Conservation (phyloP, 2,797 vertebrate genomes). For the Sebastes steindachneri region DNA sequence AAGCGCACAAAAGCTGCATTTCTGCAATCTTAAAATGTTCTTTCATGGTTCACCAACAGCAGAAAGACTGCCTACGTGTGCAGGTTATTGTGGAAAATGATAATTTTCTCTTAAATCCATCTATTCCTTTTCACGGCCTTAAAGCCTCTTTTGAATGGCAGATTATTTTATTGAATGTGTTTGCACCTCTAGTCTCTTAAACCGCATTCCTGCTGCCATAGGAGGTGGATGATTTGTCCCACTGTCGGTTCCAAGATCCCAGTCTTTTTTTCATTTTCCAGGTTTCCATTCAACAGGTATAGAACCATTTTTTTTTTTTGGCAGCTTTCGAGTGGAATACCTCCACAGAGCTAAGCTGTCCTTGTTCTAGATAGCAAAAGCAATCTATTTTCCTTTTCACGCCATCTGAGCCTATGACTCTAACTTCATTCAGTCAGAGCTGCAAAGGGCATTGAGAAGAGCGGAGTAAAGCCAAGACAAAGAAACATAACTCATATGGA, state of each 20-base stretch:
- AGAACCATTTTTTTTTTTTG: constrained; percentile 19
- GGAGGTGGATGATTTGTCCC: constrained; percentile 58
- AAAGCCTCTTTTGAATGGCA: constrained; percentile 35
- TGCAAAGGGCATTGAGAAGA: constrained; percentile 24
- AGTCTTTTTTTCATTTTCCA: constrained; percentile 34
- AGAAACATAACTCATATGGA: constrained; percentile 17
- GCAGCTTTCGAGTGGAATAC: constrained; percentile 14
- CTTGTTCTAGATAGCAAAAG: constrained; percentile 40
- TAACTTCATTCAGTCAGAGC: constrained; percentile 12
- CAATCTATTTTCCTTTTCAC: constrained; percentile 32
- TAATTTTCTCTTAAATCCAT: constrained; percentile 31
- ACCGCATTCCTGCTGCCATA: constrained; percentile 51
- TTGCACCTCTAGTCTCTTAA: constrained; percentile 45
- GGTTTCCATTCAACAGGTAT: constrained; percentile 54
- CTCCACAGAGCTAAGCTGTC: background rate
- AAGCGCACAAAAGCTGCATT: constrained; percentile 42
- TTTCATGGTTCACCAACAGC: constrained; percentile 27
- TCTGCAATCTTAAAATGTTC: constrained; percentile 23
- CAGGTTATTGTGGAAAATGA: constrained; percentile 34
- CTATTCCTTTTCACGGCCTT: constrained; percentile 19
- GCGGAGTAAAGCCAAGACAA: constrained; percentile 22
- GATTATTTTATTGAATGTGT: constrained; percentile 59
- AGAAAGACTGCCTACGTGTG: constrained; percentile 5
- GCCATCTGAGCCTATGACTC: constrained; percentile 13
- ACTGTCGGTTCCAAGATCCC: constrained; percentile 33